These are phyloP conservation scores for Gadus macrocephalus DNA, from an alignment of 2,113 vertebrate genomes.

Conservation along the genomic window DNA sequence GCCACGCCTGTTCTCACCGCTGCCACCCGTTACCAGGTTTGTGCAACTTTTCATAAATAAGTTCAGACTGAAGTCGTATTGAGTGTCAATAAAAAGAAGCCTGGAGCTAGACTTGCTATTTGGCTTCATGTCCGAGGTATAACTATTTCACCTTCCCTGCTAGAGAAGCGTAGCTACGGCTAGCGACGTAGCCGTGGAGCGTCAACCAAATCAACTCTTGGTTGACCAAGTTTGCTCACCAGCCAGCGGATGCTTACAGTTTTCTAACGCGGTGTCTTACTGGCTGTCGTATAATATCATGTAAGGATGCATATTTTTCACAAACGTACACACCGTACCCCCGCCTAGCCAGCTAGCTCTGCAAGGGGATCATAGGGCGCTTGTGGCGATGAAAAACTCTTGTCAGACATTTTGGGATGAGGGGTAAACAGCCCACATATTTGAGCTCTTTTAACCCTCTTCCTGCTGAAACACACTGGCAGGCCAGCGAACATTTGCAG, in stretches of 20 bases:
- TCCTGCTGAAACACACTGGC: background rate
- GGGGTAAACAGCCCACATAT: background rate
- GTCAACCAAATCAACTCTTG: constrained; percentile 28
- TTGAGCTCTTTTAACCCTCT: background rate
- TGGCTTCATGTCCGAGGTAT: too few relatives aligned
- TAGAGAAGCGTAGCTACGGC: constrained; percentile 29
- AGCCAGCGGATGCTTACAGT: background rate
- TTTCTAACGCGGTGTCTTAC: background rate
- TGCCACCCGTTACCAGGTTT: background rate
- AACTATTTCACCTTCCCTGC: background rate
- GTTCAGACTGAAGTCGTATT: background rate
- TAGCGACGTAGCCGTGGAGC: constrained; percentile 35
- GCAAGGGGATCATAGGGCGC: constrained; percentile 38
- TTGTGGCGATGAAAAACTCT: constrained; percentile 17
- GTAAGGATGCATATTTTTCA: background rate
- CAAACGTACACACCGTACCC: background rate
- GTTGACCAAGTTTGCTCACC: constrained; percentile 27
- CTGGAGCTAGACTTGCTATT: background rate
- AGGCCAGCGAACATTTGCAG: background rate
- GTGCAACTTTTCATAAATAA: background rate
- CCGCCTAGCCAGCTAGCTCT: constrained; percentile 7
- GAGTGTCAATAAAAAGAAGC: background rate
- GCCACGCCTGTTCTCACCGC: constrained; percentile 45
- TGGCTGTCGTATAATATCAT: background rate
- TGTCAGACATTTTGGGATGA: constrained; percentile 58